These are phyloP conservation scores for Meliscaeva auricollis DNA, from an alignment of 2,888 invertebrate genomes.

Conservation along the genomic window DNA sequence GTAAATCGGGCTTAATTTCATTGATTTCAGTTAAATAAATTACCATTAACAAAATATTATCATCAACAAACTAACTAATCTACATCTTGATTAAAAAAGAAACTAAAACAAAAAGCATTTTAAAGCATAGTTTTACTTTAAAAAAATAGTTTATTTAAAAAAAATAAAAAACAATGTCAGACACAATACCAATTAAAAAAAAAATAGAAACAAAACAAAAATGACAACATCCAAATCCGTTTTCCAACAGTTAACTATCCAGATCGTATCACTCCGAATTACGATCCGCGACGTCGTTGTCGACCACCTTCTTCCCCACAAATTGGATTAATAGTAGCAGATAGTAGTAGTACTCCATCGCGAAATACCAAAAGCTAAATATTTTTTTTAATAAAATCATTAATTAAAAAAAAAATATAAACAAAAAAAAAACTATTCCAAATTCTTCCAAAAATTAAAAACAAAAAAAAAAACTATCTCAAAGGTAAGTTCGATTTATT, in stretches of 20 bases:
- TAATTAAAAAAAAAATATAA: slow-evolving; percentile 26
- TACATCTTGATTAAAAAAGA: slow-evolving; percentile 43
- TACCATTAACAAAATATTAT: slow-evolving; percentile 49
- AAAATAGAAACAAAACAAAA: slow-evolving; percentile 53
- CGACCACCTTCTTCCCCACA: slow-evolving; percentile 76
- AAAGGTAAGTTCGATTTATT: slow-evolving; percentile 83
- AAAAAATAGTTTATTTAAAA: slow-evolving; percentile 60
- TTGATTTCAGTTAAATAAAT: slow-evolving; percentile 44
- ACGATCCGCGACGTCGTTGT: slow-evolving; percentile 81
- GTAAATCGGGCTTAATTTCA: slow-evolving; percentile 30
- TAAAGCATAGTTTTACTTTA: slow-evolving; percentile 35
- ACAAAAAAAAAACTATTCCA: slow-evolving; percentile 59
- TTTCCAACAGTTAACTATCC: slow-evolving; percentile 82
- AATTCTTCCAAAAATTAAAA: slow-evolving; percentile 74
- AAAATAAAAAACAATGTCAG: slow-evolving; percentile 45
- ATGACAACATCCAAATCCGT: slow-evolving; percentile 78
- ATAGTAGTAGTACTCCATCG: slow-evolving; percentile 80
- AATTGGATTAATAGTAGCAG: slow-evolving; percentile 82
- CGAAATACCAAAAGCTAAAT: slow-evolving; percentile 77
- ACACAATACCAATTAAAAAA: slow-evolving; percentile 42
- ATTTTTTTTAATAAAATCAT: slow-evolving; percentile 69
- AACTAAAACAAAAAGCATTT: slow-evolving; percentile 43
- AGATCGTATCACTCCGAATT: slow-evolving; percentile 79
- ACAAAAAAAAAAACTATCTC: slow-evolving; percentile 76
- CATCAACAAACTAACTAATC: slow-evolving; percentile 59